phyloP scores from a whole-genome alignment of 2,113 vertebrate species.

The Pollimyrus isidori region DNA sequence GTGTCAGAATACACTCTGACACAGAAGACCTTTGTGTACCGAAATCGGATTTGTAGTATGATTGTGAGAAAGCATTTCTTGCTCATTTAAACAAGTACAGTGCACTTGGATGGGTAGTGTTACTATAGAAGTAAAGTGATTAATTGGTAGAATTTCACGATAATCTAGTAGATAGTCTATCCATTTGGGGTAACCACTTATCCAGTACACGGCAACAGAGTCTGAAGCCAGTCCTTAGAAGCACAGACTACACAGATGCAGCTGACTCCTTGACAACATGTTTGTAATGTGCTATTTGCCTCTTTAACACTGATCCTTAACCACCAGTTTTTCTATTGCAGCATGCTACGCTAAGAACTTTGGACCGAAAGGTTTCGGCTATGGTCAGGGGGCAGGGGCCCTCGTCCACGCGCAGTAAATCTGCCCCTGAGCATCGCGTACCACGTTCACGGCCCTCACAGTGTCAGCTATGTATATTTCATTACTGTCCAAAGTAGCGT shows the following conservation, averaged over 20 bases:
- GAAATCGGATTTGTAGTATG: not conserved
- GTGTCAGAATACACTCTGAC: too few relatives aligned
- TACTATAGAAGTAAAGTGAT: not conserved
- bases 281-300: not conserved
- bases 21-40: not conserved
- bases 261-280: not conserved
- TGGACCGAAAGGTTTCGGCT: slow-evolving; percentile 74
- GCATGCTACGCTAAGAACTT: slow-evolving; percentile 78
- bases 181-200: not conserved
- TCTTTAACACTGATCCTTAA: not conserved
- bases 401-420: slow-evolving; percentile 70
- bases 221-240: not conserved
- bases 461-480: slow-evolving; percentile 13
- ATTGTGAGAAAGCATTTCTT: not conserved
- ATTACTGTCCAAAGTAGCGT: not conserved
- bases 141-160: not conserved
- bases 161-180: not conserved
- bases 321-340: slow-evolving; percentile 31
- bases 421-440: not conserved
- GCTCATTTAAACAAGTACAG: not conserved
- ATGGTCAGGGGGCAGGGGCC: slow-evolving; percentile 70
- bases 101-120: not conserved
- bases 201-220: not conserved
- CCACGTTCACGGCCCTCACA: not conserved
- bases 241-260: not conserved